Evolutionary conservation across 2,888 invertebrate genomes (phyloP).

Genomic region (Mythimna impura): DNA sequence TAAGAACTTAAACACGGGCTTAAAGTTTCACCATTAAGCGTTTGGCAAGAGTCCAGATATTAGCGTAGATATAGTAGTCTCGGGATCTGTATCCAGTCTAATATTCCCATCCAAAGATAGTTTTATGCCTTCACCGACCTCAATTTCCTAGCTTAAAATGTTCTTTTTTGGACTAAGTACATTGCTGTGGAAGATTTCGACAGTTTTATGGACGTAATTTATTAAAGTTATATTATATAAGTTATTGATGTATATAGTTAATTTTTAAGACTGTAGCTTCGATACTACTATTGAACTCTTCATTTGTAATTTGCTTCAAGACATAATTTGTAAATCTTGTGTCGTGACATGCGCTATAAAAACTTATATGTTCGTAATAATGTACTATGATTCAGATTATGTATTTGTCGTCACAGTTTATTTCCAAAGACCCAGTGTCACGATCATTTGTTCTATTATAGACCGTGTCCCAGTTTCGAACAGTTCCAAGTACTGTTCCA

Average conservation of each 20-base stretch:
- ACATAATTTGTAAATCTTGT: not conserved
- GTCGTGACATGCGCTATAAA: not conserved
- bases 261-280: too few relatives aligned
- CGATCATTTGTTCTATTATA: constrained; percentile 29
- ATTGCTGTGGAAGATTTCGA: constrained; percentile 7
- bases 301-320: not conserved
- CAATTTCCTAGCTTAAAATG: constrained; percentile 27
- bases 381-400: not conserved
- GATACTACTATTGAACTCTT: not conserved
- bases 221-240: constrained; percentile 1
- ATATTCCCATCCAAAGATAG: constrained; percentile 31
- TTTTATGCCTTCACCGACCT: constrained; percentile 53
- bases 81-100: constrained; percentile 27
- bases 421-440: constrained; percentile 24
- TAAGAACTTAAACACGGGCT: constrained; percentile 12
- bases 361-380: not conserved
- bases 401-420: constrained; percentile 2
- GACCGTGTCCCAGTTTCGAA: constrained; percentile 32
- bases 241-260: too few relatives aligned
- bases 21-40: constrained; percentile 40
- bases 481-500: constrained; percentile 31
- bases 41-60: constrained; percentile 55
- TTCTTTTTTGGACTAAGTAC: constrained; percentile 12
- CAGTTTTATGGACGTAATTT: constrained; percentile 11
- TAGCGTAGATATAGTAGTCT: constrained; percentile 40